Percentiles rank a stretch among this genome's conserved stretches.
These are phyloP conservation scores for Chloebia gouldiae DNA, from an alignment of 2,113 vertebrate genomes.

Conservation along the genomic window DNA sequence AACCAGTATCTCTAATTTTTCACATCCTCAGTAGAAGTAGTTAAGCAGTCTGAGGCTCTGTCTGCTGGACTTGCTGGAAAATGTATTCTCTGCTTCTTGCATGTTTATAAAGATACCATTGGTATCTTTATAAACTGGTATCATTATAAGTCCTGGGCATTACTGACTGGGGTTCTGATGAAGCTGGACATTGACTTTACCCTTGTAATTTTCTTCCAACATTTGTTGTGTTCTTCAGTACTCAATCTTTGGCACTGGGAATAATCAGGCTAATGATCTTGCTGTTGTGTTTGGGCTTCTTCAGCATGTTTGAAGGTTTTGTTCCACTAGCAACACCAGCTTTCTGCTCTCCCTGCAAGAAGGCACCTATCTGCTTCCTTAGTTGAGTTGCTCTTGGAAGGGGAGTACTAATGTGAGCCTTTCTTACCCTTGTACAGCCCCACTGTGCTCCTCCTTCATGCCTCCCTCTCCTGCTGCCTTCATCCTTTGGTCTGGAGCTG, in stretches of 20 bases:
- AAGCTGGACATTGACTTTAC: not conserved
- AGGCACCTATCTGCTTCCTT: not conserved
- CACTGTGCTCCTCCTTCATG: not conserved
- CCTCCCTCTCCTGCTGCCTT: not conserved
- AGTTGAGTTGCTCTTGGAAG: not conserved
- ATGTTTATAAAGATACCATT: not conserved
- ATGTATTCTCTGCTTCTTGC: not conserved
- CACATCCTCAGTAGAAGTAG: not conserved
- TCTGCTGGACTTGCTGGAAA: not conserved
- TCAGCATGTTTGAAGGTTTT: not conserved
- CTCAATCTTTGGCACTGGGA: not conserved
- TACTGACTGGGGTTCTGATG: not conserved
- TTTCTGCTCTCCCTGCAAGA: not conserved
- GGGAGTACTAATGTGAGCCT: not conserved
- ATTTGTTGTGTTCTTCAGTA: not conserved
- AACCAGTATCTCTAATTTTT: not conserved
- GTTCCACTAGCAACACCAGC: not conserved
- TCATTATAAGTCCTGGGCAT: not conserved
- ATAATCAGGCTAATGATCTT: not conserved
- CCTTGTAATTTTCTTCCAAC: not conserved
- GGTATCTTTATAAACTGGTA: too few relatives aligned
- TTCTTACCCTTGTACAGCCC: not conserved
- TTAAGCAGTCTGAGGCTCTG: not conserved
- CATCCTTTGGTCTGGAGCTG: not conserved
- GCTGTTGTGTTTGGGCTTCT: not conserved